Evolutionary conservation across 2,113 vertebrate genomes (phyloP).

Genomic region (Ophthalmolycus amberensis): DNA sequence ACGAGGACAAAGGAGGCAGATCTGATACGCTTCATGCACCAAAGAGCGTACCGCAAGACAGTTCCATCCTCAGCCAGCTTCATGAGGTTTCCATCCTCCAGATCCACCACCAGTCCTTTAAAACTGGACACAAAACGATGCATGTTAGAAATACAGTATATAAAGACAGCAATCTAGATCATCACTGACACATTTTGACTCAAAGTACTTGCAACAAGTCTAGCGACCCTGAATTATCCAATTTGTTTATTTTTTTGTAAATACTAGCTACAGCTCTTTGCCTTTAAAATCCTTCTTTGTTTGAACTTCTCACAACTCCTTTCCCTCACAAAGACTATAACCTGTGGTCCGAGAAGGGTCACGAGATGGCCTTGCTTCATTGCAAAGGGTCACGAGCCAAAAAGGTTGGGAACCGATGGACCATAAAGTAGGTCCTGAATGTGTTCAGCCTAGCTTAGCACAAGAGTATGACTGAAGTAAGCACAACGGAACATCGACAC

Average conservation of each 20-base stretch:
- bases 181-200: background rate
- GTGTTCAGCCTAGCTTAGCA: background rate
- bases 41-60: conserved; percentile 87
- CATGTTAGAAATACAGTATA: background rate
- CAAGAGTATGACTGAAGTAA: background rate
- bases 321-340: background rate
- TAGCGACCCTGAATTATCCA: background rate
- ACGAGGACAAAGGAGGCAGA: background rate
- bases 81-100: conserved; percentile 94
- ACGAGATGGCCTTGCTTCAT: background rate
- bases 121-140: conserved; percentile 83
- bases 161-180: background rate
- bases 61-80: conserved; percentile 94
- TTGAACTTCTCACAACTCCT: background rate
- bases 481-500: background rate
- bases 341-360: background rate
- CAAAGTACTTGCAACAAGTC: background rate
- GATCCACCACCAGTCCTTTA: conserved; percentile 93
- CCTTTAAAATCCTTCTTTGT: background rate
- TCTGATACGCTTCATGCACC: background rate
- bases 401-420: background rate
- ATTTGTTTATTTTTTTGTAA: background rate
- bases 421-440: background rate
- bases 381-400: background rate
- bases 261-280: background rate